A percentile compares a stretch with the other conserved stretches of the same genome.
Evolutionary conservation across 2,797 vertebrate species (phyloP).

Genomic region (Clangula hyemalis): DNA sequence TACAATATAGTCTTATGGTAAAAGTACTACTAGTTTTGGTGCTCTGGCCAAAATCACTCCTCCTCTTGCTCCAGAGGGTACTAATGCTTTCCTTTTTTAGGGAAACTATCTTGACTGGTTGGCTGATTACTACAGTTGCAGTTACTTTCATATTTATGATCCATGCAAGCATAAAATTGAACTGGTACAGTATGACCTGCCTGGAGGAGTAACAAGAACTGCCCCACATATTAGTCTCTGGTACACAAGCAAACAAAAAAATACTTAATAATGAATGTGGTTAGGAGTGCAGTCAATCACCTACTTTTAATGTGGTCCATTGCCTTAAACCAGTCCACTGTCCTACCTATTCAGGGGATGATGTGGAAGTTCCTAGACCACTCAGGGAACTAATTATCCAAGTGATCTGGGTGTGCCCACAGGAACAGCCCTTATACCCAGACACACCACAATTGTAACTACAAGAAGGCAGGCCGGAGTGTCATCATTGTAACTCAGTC

Average conservation of each 20-base stretch:
- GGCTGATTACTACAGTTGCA: neutral
- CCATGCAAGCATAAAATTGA: neutral
- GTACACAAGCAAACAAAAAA: neutral
- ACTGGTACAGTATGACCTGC: neutral
- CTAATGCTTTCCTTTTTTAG: neutral
- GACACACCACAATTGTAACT: neutral
- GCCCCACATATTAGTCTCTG: neutral
- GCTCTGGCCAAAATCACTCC: neutral
- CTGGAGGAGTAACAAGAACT: neutral
- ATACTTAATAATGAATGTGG: neutral
- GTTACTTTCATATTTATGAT: neutral
- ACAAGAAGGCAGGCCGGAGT: neutral
- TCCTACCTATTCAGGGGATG: neutral
- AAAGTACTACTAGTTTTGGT: neutral
- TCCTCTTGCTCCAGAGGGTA: neutral
- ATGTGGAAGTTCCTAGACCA: neutral
- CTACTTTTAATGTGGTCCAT: fast-evolving
- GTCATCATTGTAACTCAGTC: neutral
- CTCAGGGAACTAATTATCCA: neutral
- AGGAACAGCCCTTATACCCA: neutral
- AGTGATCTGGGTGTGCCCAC: no score
- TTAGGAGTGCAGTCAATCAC: neutral
- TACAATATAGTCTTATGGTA: neutral
- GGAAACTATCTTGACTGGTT: neutral
- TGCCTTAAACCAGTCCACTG: neutral